phyloP scores from a whole-genome alignment of 2,888 invertebrate species.

The Athrips mouffetella region DNA sequence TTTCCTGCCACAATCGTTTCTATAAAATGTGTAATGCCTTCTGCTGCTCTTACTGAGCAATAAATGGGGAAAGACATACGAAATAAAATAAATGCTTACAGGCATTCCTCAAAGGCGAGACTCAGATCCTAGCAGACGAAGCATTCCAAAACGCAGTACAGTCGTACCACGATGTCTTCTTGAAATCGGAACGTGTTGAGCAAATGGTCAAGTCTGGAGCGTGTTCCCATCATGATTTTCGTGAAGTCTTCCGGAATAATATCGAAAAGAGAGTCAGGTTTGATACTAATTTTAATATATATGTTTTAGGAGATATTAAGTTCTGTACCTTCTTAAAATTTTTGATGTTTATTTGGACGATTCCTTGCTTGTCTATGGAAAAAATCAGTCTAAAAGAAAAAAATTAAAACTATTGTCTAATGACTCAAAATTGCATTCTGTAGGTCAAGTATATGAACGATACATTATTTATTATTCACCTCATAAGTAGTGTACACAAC shows the following conservation, averaged over 20 bases:
- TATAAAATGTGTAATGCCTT: too few relatives aligned
- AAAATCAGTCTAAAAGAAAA: too few relatives aligned
- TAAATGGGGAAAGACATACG: too few relatives aligned
- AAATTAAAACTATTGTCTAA: too few relatives aligned
- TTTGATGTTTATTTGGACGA: background rate
- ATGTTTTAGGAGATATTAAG: too few relatives aligned
- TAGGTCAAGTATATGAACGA: too few relatives aligned
- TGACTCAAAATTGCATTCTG: too few relatives aligned
- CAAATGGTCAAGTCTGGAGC: conserved; percentile 99
- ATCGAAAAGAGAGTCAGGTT: conserved; percentile 98
- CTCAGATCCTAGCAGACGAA: conserved; percentile 98
- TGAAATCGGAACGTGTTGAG: conserved; percentile 96
- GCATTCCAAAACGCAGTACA: conserved; percentile 99
- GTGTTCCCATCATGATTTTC: conserved; percentile 98
- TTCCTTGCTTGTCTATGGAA: background rate
- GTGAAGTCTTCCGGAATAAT: conserved; percentile 96
- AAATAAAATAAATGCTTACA: conserved; percentile 44
- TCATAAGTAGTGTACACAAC: too few relatives aligned
- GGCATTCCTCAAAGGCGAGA: conserved; percentile 98
- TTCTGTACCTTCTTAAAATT: background rate
- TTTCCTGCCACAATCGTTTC: too few relatives aligned
- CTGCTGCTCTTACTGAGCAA: too few relatives aligned
- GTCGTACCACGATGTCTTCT: conserved; percentile 96
- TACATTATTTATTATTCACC: too few relatives aligned
- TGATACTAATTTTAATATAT: conserved; percentile 22